These are phyloP conservation scores for Catagonus wagneri DNA, from an alignment of 2,113 vertebrate species.

Conservation along the genomic window DNA sequence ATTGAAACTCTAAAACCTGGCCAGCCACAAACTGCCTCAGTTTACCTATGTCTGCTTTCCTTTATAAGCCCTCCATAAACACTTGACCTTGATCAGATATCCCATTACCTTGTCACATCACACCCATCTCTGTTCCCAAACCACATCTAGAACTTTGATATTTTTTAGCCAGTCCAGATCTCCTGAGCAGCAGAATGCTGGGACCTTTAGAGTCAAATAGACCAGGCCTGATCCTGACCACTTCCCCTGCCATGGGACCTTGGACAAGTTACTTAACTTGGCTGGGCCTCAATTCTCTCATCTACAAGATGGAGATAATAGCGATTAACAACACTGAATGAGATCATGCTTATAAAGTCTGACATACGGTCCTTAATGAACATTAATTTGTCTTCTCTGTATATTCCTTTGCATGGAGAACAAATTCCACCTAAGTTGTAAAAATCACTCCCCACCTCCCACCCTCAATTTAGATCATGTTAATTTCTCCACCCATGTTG, in stretches of 20 bases:
- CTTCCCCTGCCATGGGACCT: not conserved
- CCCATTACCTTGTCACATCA: not conserved
- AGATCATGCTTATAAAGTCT: conserved; percentile 32
- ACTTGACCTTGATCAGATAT: not conserved
- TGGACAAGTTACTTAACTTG: not conserved
- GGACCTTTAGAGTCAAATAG: not conserved
- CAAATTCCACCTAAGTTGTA: not conserved
- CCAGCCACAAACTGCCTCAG: not conserved
- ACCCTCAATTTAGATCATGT: not conserved
- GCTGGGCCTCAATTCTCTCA: conserved; percentile 29
- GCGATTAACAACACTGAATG: conserved; percentile 44
- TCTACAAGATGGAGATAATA: conserved; percentile 20
- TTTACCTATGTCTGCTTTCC: not conserved
- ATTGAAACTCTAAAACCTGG: not conserved
- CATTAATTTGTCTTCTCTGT: conserved; percentile 43
- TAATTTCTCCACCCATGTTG: conserved; percentile 45
- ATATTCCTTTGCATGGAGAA: conserved; percentile 49
- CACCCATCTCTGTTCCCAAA: not conserved
- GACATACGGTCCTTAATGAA: conserved; percentile 41
- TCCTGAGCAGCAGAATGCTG: not conserved
- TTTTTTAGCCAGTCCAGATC: not conserved
- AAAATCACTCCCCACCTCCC: not conserved
- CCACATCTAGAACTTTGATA: not conserved
- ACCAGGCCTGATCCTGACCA: not conserved
- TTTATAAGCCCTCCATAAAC: not conserved